A percentile compares a stretch with the other conserved stretches of the same genome.
Evolutionary conservation across 2,888 invertebrate genomes (phyloP).

Genomic region (Sicus ferrugineus): DNA sequence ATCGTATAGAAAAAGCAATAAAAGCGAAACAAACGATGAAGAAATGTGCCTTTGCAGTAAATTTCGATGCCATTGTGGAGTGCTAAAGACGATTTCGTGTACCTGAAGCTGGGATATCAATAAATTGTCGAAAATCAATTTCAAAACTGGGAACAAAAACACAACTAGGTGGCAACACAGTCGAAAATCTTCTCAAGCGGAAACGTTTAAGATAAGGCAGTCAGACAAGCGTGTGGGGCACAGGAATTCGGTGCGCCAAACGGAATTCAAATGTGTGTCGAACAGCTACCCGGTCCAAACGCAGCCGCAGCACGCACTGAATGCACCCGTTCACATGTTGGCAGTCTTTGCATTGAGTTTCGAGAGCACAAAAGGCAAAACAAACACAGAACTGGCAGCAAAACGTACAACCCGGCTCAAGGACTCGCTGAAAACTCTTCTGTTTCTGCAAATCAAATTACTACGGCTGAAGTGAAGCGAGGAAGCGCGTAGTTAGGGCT

Average conservation of each 20-base stretch:
- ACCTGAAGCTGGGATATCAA: not conserved
- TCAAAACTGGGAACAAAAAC: too few species aligned
- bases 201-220: slow-evolving; percentile 61
- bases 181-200: slow-evolving; percentile 55
- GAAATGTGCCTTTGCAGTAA: too few species aligned
- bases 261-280: slow-evolving; percentile 12
- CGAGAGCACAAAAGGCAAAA: not conserved
- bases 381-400: slow-evolving; percentile 2
- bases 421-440: not conserved
- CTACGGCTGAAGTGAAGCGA: slow-evolving; percentile 10
- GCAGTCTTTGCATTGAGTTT: not conserved
- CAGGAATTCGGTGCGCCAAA: not conserved
- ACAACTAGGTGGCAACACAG: too few species aligned
- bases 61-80: too few species aligned
- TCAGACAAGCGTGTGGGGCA: slow-evolving; percentile 18
- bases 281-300: not conserved
- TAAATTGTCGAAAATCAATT: not conserved
- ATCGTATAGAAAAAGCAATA: not conserved
- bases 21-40: not conserved
- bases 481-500: slow-evolving; percentile 18
- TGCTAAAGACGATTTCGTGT: not conserved
- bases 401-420: not conserved
- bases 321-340: not conserved
- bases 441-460: slow-evolving; percentile 7
- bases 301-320: slow-evolving; percentile 7